A percentile compares a stretch with the other conserved stretches of the same genome.
Evolutionary conservation across 2,888 invertebrate genomes (phyloP).

Genomic region (Aphelenchoides bicaudatus): DNA sequence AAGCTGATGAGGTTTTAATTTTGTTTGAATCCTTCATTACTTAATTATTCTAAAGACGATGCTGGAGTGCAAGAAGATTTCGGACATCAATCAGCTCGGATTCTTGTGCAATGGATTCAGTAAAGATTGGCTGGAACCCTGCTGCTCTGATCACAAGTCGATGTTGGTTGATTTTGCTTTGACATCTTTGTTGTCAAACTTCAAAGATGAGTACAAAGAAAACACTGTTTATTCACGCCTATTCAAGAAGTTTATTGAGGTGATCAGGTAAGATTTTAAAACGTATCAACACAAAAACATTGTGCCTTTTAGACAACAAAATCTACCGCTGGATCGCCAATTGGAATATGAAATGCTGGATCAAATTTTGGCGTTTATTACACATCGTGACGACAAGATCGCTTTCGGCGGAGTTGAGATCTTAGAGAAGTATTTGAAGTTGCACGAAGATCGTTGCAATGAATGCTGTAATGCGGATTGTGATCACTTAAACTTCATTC

Average conservation of each 20-base stretch:
- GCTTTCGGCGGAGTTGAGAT: neutral
- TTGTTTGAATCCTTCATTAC: too few relatives aligned
- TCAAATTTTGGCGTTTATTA: neutral
- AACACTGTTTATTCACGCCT: too few relatives aligned
- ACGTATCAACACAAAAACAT: too few relatives aligned
- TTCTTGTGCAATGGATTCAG: neutral
- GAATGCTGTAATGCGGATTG: neutral
- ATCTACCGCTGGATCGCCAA: too few relatives aligned
- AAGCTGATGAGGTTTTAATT: too few relatives aligned
- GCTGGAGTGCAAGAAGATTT: too few relatives aligned
- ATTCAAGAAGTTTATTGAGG: too few relatives aligned
- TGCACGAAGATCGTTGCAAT: neutral
- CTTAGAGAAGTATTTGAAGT: neutral
- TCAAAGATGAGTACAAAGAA: too few relatives aligned
- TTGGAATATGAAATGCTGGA: neutral
- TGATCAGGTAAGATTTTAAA: too few relatives aligned
- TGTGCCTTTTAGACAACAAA: too few relatives aligned
- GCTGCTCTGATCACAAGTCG: neutral
- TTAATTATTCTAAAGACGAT: too few relatives aligned
- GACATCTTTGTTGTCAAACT: too few relatives aligned
- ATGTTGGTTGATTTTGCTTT: slow-evolving; percentile 7
- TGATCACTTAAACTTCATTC: neutral
- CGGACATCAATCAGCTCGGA: neutral
- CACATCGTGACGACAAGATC: slow-evolving; percentile 8
- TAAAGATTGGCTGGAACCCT: neutral